Conservation (phyloP, 2,797 vertebrate species). For the Tympanoctomys barrerae region DNA sequence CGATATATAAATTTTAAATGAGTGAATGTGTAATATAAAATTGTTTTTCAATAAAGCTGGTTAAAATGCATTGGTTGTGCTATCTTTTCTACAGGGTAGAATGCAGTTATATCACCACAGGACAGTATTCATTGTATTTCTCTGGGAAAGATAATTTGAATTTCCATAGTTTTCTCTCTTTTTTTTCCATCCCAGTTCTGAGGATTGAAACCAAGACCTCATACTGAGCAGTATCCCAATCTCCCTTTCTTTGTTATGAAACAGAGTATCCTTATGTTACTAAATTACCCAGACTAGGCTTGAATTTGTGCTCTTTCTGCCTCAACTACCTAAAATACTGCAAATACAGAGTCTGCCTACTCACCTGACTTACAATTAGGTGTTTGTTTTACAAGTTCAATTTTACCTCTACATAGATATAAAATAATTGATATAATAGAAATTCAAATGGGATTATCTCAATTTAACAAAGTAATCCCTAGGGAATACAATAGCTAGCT, state of each 20-base stretch:
- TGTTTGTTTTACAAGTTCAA: constrained; percentile 13
- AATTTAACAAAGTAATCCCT: background rate
- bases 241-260: background rate
- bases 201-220: background rate
- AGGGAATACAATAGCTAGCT: background rate
- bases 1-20: background rate
- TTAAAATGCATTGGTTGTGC: background rate
- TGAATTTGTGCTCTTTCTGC: background rate
- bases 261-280: background rate
- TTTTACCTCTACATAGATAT: background rate
- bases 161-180: background rate
- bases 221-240: background rate
- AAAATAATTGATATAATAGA: background rate
- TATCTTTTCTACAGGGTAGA: constrained; percentile 10
- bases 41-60: constrained; percentile 2
- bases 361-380: background rate
- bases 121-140: background rate
- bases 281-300: background rate
- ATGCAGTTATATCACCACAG: background rate
- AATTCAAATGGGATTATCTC: constrained; percentile 2
- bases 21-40: background rate
- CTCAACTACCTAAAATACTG: background rate
- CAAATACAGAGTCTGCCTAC: background rate
- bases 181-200: background rate
- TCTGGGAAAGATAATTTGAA: background rate